Percentiles rank a stretch among this genome's conserved stretches.
These are phyloP conservation scores for Pseudotriccus pelzelni DNA, from an alignment of 2,797 vertebrate species.

Conservation along the genomic window DNA sequence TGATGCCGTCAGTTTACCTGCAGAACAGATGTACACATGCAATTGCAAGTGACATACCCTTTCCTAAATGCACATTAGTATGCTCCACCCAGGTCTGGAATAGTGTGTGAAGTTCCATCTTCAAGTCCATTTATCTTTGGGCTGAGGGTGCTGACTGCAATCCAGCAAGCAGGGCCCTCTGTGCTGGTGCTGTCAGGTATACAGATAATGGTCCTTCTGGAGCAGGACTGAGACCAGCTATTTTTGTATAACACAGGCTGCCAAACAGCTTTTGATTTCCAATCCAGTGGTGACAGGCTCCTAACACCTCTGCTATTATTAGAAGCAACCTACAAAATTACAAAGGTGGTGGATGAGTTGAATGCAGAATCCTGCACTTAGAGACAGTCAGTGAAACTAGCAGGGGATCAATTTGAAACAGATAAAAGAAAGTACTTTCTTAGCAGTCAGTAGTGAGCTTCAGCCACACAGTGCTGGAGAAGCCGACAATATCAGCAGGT, in stretches of 20 bases:
- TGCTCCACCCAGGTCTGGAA: neutral
- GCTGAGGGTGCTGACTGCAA: neutral
- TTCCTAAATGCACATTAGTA: neutral
- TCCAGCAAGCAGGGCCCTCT: neutral
- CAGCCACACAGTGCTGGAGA: neutral
- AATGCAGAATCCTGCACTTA: neutral
- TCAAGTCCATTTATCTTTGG: neutral
- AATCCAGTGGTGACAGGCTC: neutral
- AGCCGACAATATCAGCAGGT: neutral
- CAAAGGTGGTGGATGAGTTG: neutral
- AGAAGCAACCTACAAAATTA: slow-evolving; percentile 11
- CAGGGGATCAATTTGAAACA: neutral
- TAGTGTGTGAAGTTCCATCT: neutral
- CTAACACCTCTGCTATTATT: slow-evolving; percentile 22
- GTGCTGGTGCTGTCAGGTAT: neutral
- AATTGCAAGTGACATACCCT: neutral
- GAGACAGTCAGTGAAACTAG: neutral
- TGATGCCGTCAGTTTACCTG: neutral
- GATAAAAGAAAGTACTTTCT: slow-evolving; percentile 12
- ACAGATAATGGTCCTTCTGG: neutral
- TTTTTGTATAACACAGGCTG: neutral
- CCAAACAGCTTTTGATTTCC: slow-evolving; percentile 4
- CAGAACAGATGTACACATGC: neutral
- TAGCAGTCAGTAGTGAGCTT: neutral
- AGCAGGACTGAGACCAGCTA: slow-evolving; percentile 1